A percentile compares a stretch with the other conserved stretches of the same genome.
phyloP scores from a whole-genome alignment of 2,797 vertebrate genomes.

The Gastrophryne carolinensis region DNA sequence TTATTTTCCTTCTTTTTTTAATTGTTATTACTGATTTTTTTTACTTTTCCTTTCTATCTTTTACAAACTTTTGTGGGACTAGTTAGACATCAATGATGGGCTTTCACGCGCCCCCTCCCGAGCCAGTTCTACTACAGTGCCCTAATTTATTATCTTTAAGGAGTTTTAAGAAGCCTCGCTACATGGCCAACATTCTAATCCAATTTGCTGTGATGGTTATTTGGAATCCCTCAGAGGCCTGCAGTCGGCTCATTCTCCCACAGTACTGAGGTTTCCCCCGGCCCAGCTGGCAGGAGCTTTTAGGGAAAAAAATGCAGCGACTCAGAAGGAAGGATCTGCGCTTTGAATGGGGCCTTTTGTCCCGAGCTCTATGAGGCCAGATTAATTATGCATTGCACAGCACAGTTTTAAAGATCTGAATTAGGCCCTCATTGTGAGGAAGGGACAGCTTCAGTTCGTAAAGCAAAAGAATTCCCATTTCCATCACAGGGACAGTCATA shows the following conservation, averaged over 20 bases:
- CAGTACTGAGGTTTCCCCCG: slow-evolving; percentile 77
- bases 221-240: slow-evolving; percentile 68
- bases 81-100: not conserved
- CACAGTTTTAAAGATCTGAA: slow-evolving; percentile 74
- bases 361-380: slow-evolving; percentile 83
- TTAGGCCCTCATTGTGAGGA: slow-evolving; percentile 69
- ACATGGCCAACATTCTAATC: slow-evolving; percentile 74
- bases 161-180: slow-evolving; percentile 62
- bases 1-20: too few relatives aligned
- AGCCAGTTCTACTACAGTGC: slow-evolving; percentile 60
- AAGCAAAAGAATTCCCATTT: slow-evolving; percentile 67
- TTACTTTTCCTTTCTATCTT: too few relatives aligned
- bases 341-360: slow-evolving; percentile 93
- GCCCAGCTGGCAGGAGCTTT: slow-evolving; percentile 93
- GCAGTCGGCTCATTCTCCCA: slow-evolving; percentile 73
- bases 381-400: slow-evolving; percentile 94
- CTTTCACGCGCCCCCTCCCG: slow-evolving; percentile 50
- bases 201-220: slow-evolving; percentile 75
- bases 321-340: slow-evolving; percentile 76
- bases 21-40: too few relatives aligned
- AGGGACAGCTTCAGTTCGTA: slow-evolving; percentile 66
- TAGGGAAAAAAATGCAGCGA: slow-evolving; percentile 79
- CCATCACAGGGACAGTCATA: slow-evolving; percentile 66
- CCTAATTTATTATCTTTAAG: slow-evolving; percentile 64
- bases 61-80: not conserved